Conservation (phyloP, 2,797 vertebrate species). For the Adrianichthys oophorus region DNA sequence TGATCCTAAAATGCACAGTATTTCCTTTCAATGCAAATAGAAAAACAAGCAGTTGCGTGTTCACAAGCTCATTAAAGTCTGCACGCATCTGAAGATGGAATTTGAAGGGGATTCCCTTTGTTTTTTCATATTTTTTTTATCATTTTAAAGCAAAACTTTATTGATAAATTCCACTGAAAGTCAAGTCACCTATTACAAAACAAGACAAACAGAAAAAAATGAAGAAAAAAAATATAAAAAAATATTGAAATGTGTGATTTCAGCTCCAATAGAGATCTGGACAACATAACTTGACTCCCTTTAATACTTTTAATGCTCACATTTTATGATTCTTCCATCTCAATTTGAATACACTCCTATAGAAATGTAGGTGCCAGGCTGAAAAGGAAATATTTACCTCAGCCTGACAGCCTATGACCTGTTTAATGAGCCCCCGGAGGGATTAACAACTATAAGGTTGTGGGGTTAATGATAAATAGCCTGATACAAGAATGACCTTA, state of each 20-base stretch:
- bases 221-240: background rate
- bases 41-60: slow-evolving; percentile 18
- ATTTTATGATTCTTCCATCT: slow-evolving; percentile 24
- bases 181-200: slow-evolving; percentile 14
- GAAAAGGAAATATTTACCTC: slow-evolving; percentile 46
- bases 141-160: slow-evolving; percentile 14
- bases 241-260: too few species aligned
- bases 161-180: slow-evolving; percentile 8
- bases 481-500: slow-evolving; percentile 24
- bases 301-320: slow-evolving; percentile 9
- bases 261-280: too few species aligned
- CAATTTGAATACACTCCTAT: slow-evolving; percentile 24
- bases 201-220: slow-evolving; percentile 6
- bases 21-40: slow-evolving; percentile 2
- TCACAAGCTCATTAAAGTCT: slow-evolving; percentile 15
- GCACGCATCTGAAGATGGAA: slow-evolving; percentile 35
- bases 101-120: slow-evolving; percentile 13
- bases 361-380: slow-evolving; percentile 43
- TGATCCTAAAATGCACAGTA: too few species aligned
- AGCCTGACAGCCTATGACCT: slow-evolving; percentile 48
- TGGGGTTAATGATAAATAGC: slow-evolving; percentile 50
- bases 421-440: slow-evolving; percentile 46
- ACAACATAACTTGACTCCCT: background rate
- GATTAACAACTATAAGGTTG: slow-evolving; percentile 40
- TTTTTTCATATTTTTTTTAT: slow-evolving; percentile 8